Conservation (phyloP, 2,888 invertebrate species). For the Tetropium fuscum region DNA sequence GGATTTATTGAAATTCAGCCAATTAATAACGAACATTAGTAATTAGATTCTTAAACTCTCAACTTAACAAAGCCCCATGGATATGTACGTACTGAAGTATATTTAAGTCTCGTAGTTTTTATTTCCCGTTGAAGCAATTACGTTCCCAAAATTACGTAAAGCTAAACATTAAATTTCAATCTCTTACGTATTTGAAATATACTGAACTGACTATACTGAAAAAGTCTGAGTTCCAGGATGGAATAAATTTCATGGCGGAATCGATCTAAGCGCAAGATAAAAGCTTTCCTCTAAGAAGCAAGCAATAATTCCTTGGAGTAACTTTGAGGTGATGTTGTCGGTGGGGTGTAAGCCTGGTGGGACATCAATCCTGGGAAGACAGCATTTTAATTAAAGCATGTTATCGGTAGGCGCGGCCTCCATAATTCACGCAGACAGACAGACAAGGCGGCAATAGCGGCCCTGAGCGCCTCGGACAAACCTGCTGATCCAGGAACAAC, state of each 20-base stretch:
- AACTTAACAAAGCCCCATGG: no score
- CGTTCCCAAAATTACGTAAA: no score
- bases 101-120: no score
- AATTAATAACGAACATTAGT: no score
- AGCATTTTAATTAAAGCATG: constrained; percentile 69
- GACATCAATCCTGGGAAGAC: constrained; percentile 66
- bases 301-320: constrained; percentile 38
- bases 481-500: constrained; percentile 67
- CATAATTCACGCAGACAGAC: constrained; percentile 65
- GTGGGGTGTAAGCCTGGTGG: constrained; percentile 38
- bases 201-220: no score
- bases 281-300: constrained; percentile 28
- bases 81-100: no score
- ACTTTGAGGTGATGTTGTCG: constrained; percentile 43
- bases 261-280: constrained; percentile 24
- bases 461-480: constrained; percentile 62
- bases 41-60: no score
- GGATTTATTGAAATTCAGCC: no score
- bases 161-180: no score
- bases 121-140: no score
- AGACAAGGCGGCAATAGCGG: constrained; percentile 56
- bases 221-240: no score
- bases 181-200: no score
- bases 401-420: constrained; percentile 68
- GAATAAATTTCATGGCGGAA: constrained; percentile 5